Base-by-base conservation (phyloP, 2,888 invertebrate species). In the Pollenia griseotomentosa region DNA sequence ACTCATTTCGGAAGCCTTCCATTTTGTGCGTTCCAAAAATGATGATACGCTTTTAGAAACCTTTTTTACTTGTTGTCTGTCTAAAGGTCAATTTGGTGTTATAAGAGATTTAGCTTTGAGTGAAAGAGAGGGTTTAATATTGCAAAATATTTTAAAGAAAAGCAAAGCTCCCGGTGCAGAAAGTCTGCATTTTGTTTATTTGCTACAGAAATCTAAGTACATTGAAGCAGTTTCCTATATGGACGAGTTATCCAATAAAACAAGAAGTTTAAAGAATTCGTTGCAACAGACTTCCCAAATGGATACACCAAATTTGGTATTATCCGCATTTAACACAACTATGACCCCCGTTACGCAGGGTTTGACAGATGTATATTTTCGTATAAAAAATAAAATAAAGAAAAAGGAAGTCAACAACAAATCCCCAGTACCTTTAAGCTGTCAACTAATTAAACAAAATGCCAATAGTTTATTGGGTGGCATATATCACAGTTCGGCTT, bases 161-260 rank as follows among this genome's bases (percentile, higher is more conserved):
- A 89, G 90, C 33, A 91, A 91, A 57, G 88, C 91, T 0, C 87
- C 89, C 0, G 89, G 90, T 9, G 89, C 92, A 3, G 92, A 93
- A 53, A 91, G 91, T 79, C 88, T 93, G 4, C 92, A 93, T 65
- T 90, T 94, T 59, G 91, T 93, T 0, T 90, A 93, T 88, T 83
- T 94, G 51, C 86, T 94, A 3, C 92, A 93, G 75, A 92, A 92
- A 51, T 91, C 91, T 2, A 93, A 93, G 77, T 94, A 93, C 51
- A 90, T 93, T 40, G 93, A 94, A 75, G 93, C 94, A 0, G 91
- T 93, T 2, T 89, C 91, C 0, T 92, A 93, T 33, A 91, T 93
- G 90, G 91, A 93, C 75, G 91, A 93, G 5, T 77, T 92, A n/a
- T 91, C 91, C 4, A 89, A 88, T 14, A 90, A 85, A 11, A 88